Evolutionary conservation across 2,797 vertebrate species (phyloP), one percentile per base, ranked within the genome.

Genomic region (Notoglanidium macrostoma): DNA sequence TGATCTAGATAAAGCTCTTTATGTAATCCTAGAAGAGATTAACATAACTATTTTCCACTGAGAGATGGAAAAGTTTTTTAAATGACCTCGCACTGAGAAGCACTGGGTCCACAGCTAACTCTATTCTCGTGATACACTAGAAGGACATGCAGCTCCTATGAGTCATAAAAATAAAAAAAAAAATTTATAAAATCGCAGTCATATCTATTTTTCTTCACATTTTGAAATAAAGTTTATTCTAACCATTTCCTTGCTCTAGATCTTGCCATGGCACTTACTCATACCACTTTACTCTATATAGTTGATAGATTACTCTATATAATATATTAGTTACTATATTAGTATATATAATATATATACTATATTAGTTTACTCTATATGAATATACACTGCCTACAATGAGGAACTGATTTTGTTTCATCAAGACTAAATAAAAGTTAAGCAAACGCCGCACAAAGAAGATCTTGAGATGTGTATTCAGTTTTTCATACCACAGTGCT

Each of bases 21-120:
- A 63, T 17, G 14, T 86, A 74, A 54, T 59, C 0, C 1, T 54
- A 44, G 35, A 1, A 80, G 21, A 83, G 79, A 83, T 76, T 67
- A 76, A 21, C 7, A 17, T 44, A 54, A 74, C 35, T 61, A 63
- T 73, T 74, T 83, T 87, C 46, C 70, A 81, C 32, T 70, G 63
- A 70, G 85, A 70, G 57, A 80, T 40, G 78, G 15, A 80, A 54
- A 59, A 0, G 0, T 12, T 35, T 55, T 80, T 21, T 5, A 35
- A 59, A 80, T 26, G 32, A 59, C 55, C 49, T 77, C 23, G 10
- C 26, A 59, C 54, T 14, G 32, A 80, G 49, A 54, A 54, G 51
- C 5, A 1, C 74, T 55, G 2, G n/a, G 49, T 32, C 17, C 51
- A 77, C 49, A 11, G 74, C 8, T 54, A 10, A 1, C 49, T 77